Evolutionary conservation across 2,888 invertebrate species (phyloP).

Genomic region (Physocephala rufipes): DNA sequence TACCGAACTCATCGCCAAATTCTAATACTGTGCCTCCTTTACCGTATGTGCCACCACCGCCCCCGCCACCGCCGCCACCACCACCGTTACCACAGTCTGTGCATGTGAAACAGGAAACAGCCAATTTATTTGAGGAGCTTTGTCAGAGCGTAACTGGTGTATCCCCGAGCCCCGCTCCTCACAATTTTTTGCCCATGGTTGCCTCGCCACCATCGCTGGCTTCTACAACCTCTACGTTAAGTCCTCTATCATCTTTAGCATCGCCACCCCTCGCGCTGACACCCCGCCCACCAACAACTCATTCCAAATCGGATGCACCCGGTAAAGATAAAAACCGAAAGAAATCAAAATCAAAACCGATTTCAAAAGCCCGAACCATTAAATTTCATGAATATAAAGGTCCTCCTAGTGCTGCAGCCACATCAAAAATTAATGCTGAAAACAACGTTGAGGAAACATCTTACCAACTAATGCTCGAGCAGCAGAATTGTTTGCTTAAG

Average conservation of each 20-base stretch:
- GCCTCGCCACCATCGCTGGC: constrained; percentile 67
- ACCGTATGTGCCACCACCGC: constrained; percentile 50
- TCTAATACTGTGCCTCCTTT: constrained; percentile 48
- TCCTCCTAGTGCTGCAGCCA: constrained; percentile 80
- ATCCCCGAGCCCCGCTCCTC: constrained; percentile 46
- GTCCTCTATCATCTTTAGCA: constrained; percentile 74
- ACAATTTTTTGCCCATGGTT: constrained; percentile 67
- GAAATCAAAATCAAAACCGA: constrained; percentile 82
- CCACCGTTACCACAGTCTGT: constrained; percentile 42
- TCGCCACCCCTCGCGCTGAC: constrained; percentile 70
- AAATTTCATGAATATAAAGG: constrained; percentile 98
- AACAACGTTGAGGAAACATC: constrained; percentile 75
- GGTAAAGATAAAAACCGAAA: constrained; percentile 85
- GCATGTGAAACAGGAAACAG: constrained; percentile 63
- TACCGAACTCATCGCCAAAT: constrained; percentile 45
- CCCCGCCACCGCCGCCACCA: constrained; percentile 44
- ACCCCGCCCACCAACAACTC: constrained; percentile 68
- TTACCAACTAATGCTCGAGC: constrained; percentile 90
- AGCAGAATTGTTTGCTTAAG: constrained; percentile 87
- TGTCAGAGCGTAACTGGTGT: constrained; percentile 69
- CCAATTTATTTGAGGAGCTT: constrained; percentile 70
- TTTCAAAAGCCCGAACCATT: constrained; percentile 85
- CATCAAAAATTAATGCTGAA: constrained; percentile 66
- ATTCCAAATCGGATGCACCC: constrained; percentile 69
- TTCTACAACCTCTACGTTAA: constrained; percentile 74